Evolutionary conservation across 2,113 vertebrate species (phyloP).

Genomic region (Psettodes erumei): DNA sequence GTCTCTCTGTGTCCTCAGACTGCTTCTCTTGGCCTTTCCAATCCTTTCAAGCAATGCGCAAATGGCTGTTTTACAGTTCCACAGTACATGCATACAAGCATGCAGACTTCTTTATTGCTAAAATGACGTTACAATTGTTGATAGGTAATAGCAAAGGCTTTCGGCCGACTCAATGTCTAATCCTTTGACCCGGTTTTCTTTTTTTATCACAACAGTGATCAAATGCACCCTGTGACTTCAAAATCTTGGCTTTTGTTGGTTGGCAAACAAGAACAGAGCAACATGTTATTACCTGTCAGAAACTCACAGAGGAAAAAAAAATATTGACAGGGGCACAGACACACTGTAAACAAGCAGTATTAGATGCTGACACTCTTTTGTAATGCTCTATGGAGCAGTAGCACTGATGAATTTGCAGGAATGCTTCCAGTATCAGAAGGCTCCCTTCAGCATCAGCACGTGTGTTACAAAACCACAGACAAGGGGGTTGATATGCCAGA

Average conservation of each 20-base stretch:
- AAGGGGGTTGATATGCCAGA: neutral
- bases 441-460: neutral
- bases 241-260: neutral
- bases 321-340: neutral
- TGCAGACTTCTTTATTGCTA: constrained; percentile 21
- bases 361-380: constrained; percentile 16
- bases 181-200: constrained; percentile 19
- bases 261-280: neutral
- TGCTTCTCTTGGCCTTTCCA: neutral
- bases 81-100: neutral
- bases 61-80: constrained; percentile 18
- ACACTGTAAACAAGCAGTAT: neutral
- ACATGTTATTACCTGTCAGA: neutral
- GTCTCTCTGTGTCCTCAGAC: neutral
- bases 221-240: neutral
- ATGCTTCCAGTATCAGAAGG: neutral
- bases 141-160: constrained; percentile 23
- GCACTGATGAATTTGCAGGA: constrained; percentile 8
- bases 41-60: neutral
- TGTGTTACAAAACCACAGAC: constrained; percentile 6
- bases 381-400: neutral
- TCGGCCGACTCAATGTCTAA: neutral
- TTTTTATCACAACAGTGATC: constrained; percentile 10
- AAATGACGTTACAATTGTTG: neutral
- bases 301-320: constrained; percentile 2